Evolutionary conservation across 2,888 invertebrate genomes (phyloP).

Genomic region (Abscondita cerata): DNA sequence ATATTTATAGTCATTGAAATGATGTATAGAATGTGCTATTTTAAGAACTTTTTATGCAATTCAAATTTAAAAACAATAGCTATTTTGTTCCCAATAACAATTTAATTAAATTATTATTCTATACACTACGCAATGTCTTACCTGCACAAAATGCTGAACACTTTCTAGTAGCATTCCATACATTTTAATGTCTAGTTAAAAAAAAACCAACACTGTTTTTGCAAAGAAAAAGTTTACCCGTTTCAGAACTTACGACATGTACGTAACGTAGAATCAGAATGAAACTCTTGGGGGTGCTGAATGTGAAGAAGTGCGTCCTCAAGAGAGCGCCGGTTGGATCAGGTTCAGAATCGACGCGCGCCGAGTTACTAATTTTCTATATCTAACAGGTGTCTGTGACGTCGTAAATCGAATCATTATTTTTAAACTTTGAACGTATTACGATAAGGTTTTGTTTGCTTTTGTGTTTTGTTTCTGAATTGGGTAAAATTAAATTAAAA

Average conservation of each 20-base stretch:
- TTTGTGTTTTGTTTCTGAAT: too few species aligned
- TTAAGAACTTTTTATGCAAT: too few species aligned
- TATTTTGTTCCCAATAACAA: background rate
- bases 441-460: background rate
- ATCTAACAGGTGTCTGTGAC: slow-evolving; percentile 27
- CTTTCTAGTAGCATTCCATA: slow-evolving; percentile 72
- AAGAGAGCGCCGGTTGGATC: slow-evolving; percentile 7
- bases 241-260: background rate
- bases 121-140: slow-evolving; percentile 45
- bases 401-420: slow-evolving; percentile 6
- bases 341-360: slow-evolving; percentile 23
- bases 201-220: background rate
- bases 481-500: too few species aligned
- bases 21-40: too few species aligned
- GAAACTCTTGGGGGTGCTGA: slow-evolving; percentile 16
- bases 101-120: slow-evolving; percentile 10
- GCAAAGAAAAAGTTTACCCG: background rate
- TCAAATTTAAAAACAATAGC: too few species aligned
- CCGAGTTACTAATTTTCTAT: slow-evolving; percentile 23
- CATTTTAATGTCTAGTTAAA: slow-evolving; percentile 55
- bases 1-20: too few species aligned
- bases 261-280: slow-evolving; percentile 11
- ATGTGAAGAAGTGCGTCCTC: slow-evolving; percentile 9
- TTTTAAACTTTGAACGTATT: background rate
- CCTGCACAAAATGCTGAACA: slow-evolving; percentile 68